phyloP scores from a whole-genome alignment of 1,140 invertebrate species.

The Phenacoccus solenopsis region DNA sequence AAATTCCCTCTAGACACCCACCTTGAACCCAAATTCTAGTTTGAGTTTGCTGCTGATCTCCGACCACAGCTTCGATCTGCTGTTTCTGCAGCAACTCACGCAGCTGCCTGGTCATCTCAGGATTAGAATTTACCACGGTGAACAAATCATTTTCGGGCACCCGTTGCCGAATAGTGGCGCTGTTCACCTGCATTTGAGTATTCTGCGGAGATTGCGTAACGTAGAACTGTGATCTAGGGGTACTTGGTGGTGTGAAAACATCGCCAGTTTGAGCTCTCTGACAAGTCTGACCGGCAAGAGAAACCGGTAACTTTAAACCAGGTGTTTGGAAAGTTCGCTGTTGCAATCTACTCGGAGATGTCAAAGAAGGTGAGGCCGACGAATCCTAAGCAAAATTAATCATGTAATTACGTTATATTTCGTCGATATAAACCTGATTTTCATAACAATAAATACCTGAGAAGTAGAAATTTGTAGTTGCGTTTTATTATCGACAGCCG shows the following conservation, averaged over 20 bases:
- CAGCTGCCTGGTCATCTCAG: slow-evolving; percentile 45
- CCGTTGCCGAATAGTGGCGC: neutral
- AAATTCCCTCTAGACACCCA: neutral
- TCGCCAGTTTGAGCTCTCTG: neutral
- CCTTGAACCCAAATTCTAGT: slow-evolving; percentile 9
- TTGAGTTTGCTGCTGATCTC: slow-evolving; percentile 12
- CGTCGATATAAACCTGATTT: neutral
- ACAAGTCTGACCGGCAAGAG: neutral
- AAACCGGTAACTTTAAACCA: neutral
- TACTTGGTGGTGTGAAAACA: neutral
- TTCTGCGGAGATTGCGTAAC: neutral
- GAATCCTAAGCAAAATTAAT: neutral
- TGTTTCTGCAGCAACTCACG: slow-evolving; percentile 68
- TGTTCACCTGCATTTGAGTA: neutral
- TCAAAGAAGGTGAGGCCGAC: neutral
- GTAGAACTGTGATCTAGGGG: neutral
- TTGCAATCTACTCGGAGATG: neutral
- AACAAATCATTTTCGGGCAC: neutral
- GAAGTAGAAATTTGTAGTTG: slow-evolving; percentile 5
- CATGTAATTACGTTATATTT: neutral
- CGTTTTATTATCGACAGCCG: neutral
- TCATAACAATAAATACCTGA: neutral
- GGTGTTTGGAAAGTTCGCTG: neutral
- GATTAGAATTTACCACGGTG: slow-evolving; percentile 20
- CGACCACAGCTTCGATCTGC: slow-evolving; percentile 37